These are phyloP conservation scores for Eulemur albifrons DNA, from an alignment of 2,797 vertebrate species.

Conservation along the genomic window DNA sequence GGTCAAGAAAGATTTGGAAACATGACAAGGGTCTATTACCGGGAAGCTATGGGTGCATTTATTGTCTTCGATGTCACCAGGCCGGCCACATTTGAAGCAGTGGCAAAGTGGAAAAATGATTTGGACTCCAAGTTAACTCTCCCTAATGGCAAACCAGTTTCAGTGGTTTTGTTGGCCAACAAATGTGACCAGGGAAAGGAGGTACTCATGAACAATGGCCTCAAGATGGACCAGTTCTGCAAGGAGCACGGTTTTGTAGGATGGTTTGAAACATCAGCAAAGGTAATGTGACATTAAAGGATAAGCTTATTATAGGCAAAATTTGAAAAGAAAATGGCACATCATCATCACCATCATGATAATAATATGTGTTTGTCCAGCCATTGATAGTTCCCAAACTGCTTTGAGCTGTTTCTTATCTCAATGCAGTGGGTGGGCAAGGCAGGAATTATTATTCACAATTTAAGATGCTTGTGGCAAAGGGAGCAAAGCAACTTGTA, in stretches of 20 bases:
- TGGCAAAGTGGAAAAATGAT: slow-evolving; percentile 98
- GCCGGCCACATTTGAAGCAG: slow-evolving; percentile 95
- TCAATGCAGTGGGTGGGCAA: background rate
- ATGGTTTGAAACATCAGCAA: slow-evolving; percentile 98
- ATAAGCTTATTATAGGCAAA: background rate
- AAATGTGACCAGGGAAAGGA: slow-evolving; percentile 97
- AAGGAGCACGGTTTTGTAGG: slow-evolving; percentile 96
- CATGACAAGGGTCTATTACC: slow-evolving; percentile 99
- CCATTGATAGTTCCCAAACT: background rate
- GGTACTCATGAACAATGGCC: slow-evolving; percentile 89
- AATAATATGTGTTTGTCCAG: background rate
- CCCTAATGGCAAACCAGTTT: slow-evolving; percentile 92
- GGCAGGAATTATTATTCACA: background rate
- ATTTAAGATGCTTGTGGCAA: background rate
- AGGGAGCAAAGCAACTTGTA: background rate
- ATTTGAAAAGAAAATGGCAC: background rate
- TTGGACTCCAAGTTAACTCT: slow-evolving; percentile 96
- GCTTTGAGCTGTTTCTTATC: background rate
- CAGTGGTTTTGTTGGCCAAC: slow-evolving; percentile 96
- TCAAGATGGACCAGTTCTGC: slow-evolving; percentile 99
- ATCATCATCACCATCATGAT: background rate
- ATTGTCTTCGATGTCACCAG: slow-evolving; percentile 97
- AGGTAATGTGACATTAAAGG: slow-evolving; percentile 87
- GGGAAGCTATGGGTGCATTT: slow-evolving; percentile 97
- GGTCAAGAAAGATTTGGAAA: slow-evolving; percentile 99